These are phyloP conservation scores for Axis porcinus DNA, from an alignment of 2,113 vertebrate genomes.

Conservation along the genomic window DNA sequence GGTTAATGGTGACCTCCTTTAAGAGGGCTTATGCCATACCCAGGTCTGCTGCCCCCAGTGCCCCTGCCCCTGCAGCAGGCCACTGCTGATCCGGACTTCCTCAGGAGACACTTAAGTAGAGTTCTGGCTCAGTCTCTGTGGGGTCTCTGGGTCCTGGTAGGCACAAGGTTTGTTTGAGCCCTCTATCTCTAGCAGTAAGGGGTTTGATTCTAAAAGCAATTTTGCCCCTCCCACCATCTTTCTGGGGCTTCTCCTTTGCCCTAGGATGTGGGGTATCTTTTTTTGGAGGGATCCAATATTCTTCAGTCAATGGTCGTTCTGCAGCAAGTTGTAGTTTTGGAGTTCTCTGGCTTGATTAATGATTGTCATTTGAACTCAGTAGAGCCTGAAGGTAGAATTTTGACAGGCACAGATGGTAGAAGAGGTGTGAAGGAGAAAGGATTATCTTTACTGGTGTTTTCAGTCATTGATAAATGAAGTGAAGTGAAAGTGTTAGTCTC, in stretches of 20 bases:
- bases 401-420: not conserved
- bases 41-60: not conserved
- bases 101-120: not conserved
- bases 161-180: not conserved
- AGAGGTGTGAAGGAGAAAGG: not conserved
- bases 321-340: not conserved
- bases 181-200: not conserved
- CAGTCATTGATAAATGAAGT: not conserved
- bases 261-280: not conserved
- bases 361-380: not conserved
- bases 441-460: not conserved
- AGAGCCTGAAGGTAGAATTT: accelerated
- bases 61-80: not conserved
- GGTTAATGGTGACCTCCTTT: not conserved
- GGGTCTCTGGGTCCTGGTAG: not conserved
- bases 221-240: not conserved
- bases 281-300: too few species aligned
- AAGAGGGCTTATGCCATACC: not conserved
- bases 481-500: not conserved
- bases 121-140: not conserved
- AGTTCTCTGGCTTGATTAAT: not conserved
- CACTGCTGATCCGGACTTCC: accelerated
- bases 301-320: not conserved
- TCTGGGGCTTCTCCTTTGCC: not conserved
- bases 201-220: not conserved